Base-by-base conservation (phyloP, 2,113 vertebrate species). In the Sander vitreus region DNA sequence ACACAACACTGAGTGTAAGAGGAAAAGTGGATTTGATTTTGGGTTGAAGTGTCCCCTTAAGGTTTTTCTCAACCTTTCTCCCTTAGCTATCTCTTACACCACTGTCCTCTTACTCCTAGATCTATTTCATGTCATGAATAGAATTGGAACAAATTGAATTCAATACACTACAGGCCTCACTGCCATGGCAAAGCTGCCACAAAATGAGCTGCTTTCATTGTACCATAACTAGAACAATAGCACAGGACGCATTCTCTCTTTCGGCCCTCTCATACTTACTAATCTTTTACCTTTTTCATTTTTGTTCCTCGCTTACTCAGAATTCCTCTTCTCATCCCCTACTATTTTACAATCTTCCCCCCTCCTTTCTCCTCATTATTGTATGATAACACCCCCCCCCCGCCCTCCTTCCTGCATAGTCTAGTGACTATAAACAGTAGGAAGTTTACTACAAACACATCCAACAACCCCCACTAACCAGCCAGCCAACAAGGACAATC, bases 391-490 rank as follows among this genome's bases (percentile, higher is more conserved):
- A 0, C 1, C 58, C 51, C 23, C n/a, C 47, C 53, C 25, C 21
- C 36, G 1, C 14, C 60, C n/a, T 23, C 81, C 60, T 57, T 71
- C 78, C 84, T 84, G 81, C 78, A 80, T 71, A 73, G 30, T 62
- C 57, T 58, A 47, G 71, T 72, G 68, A 93, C 92, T 85, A 78
- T 90, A 93, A 94, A 93, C 91, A 92, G 72, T 81, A 21, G 30
- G 69, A 45, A 36, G 85, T 95, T 95, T 94, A 93, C 93, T 92
- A 88, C 92, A 93, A 92, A 94, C 82, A 94, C 60, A 25, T 58
- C 63, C 64, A 63, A 5, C 63, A 53, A 55, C 81, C 54, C 63
- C 60, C 78, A 33, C 51, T 47, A 21, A 18, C 53, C 65, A 73
- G 30, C 64, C 64, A 10, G 60, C 70, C 68, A 33, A 19, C 73